phyloP scores from a whole-genome alignment of 2,797 vertebrate species.

The Cephalopachus bancanus region DNA sequence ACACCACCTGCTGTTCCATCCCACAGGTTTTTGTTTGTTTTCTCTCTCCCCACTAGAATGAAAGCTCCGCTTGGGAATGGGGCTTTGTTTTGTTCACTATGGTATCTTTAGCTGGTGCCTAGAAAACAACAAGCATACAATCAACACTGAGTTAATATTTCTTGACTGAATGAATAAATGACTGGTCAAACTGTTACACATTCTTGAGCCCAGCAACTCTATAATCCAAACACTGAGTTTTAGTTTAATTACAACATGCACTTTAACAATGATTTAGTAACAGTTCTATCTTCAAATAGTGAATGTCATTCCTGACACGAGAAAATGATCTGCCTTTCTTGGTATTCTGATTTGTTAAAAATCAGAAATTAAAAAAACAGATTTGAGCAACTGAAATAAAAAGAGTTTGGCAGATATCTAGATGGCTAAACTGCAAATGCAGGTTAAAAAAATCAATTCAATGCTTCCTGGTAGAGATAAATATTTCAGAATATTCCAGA shows the following conservation, averaged over 20 bases:
- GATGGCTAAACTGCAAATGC: constrained; percentile 54
- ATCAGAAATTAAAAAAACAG: constrained; percentile 39
- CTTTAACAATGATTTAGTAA: constrained; percentile 19
- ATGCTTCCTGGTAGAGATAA: constrained; percentile 71
- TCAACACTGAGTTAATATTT: not conserved
- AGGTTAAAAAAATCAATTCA: constrained; percentile 73
- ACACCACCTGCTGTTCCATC: not conserved
- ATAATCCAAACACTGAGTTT: not conserved
- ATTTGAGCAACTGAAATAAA: constrained; percentile 8
- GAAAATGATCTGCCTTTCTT: not conserved
- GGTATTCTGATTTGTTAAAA: constrained; percentile 43
- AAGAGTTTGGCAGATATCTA: constrained; percentile 40
- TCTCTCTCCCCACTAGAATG: not conserved
- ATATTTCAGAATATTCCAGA: constrained; percentile 58
- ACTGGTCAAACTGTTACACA: not conserved
- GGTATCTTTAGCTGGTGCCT: not conserved
- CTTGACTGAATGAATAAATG: constrained; percentile 17
- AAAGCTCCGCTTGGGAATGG: not conserved
- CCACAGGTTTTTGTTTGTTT: not conserved
- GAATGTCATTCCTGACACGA: not conserved
- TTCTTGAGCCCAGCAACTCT: not conserved
- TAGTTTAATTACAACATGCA: not conserved
- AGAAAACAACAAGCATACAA: not conserved
- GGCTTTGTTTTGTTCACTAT: constrained; percentile 11
- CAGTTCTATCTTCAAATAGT: not conserved